Conservation (phyloP, 2,113 vertebrate genomes). For the Fregetta grallaria region DNA sequence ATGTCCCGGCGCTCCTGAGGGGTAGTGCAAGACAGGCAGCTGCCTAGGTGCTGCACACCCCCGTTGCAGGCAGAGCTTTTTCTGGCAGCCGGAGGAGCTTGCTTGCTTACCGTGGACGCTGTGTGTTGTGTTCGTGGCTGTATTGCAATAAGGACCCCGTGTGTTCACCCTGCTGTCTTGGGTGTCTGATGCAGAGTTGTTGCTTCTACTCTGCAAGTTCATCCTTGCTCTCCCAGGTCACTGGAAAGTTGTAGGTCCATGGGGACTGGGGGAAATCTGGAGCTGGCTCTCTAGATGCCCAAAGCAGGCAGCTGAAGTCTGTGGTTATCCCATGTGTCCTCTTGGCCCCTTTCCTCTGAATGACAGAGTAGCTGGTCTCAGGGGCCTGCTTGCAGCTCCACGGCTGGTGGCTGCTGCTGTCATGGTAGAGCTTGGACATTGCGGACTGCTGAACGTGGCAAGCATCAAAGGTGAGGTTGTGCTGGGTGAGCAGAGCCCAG, state of each 20-base stretch:
- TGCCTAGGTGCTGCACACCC: background rate
- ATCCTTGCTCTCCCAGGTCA: background rate
- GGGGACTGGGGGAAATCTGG: fast-evolving
- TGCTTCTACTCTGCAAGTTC: background rate
- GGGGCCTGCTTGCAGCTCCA: background rate
- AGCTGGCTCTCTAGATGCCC: background rate
- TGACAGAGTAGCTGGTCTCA: background rate
- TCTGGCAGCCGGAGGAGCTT: fast-evolving
- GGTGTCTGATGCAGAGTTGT: background rate
- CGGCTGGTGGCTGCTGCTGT: background rate
- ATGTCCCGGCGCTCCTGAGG: fast-evolving
- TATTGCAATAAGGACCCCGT: fast-evolving
- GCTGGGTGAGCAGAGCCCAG: background rate
- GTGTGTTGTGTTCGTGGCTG: fast-evolving
- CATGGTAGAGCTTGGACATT: fast-evolving
- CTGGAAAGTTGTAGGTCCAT: background rate
- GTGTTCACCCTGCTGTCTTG: background rate
- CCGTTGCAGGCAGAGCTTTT: background rate
- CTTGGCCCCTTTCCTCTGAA: background rate
- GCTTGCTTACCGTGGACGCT: fast-evolving
- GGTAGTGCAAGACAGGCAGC: background rate
- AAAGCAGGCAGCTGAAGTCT: background rate
- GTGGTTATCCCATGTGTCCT: background rate
- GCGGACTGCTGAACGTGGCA: background rate
- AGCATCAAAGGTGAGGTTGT: background rate